These are phyloP conservation scores for Laupala kohalensis DNA, from an alignment of 1,140 invertebrate species.

Conservation along the genomic window DNA sequence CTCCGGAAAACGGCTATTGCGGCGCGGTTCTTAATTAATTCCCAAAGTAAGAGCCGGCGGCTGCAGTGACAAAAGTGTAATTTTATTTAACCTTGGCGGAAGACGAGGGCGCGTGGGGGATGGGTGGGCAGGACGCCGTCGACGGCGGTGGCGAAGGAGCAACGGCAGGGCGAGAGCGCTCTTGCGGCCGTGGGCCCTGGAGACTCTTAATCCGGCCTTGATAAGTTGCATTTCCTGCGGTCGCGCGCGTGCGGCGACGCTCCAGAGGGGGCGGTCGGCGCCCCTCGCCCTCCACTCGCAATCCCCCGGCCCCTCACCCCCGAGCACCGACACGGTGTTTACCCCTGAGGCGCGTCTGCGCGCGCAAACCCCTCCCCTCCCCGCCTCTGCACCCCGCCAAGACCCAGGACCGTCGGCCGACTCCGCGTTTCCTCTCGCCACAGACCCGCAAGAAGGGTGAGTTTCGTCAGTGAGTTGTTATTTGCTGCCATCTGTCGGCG, in stretches of 20 bases:
- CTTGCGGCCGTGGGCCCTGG: background rate
- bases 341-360: background rate
- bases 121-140: no score
- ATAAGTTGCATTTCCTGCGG: background rate
- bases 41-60: background rate
- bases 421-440: no score
- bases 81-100: background rate
- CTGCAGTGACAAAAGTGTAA: background rate
- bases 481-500: constrained; percentile 9
- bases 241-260: background rate
- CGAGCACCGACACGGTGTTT: no score
- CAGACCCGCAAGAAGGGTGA: background rate
- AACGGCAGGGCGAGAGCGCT: no score
- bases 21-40: background rate
- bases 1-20: background rate
- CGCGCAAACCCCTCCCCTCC: background rate
- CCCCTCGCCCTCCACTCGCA: background rate
- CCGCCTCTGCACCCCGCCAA: no score
- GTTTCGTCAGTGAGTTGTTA: constrained; percentile 9
- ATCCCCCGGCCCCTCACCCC: no score
- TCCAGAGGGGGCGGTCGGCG: no score
- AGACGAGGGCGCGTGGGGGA: background rate
- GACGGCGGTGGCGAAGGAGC: no score
- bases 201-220: background rate
- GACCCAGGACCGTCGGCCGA: no score